Percentiles rank a stretch among this genome's conserved stretches.
Evolutionary conservation across 1,140 invertebrate species (phyloP).

Genomic region (Thalassaphorura encarpata): DNA sequence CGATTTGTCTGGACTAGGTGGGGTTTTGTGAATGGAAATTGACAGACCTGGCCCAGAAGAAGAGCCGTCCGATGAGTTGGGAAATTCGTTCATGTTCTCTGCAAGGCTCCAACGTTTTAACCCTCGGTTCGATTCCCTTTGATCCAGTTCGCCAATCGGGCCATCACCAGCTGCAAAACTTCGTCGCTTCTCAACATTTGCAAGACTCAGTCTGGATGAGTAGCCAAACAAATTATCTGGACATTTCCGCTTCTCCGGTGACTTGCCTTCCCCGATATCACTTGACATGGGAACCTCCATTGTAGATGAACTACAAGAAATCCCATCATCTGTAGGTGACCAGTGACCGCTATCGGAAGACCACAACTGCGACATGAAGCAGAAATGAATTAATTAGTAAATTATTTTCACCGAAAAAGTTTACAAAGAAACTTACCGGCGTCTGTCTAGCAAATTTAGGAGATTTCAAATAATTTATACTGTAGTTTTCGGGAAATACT

Average conservation of each 20-base stretch:
- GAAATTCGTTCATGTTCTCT: conserved; percentile 3
- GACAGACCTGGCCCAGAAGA: conserved; percentile 22
- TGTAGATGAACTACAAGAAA: conserved; percentile 18
- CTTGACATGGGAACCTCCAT: conserved; percentile 10
- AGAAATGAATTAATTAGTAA: neutral
- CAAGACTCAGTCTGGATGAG: neutral
- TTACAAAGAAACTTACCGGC: conserved; percentile 14
- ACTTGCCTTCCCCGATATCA: conserved; percentile 10
- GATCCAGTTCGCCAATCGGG: conserved; percentile 2
- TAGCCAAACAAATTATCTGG: conserved; percentile 2
- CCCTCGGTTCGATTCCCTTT: no score
- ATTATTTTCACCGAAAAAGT: neutral
- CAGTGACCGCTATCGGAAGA: conserved; percentile 29
- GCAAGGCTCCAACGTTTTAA: conserved; percentile 28
- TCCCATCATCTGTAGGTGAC: conserved; percentile 24
- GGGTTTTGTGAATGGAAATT: conserved; percentile 24
- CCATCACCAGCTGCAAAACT: conserved; percentile 16
- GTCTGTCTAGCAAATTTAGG: conserved; percentile 18
- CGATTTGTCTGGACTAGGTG: no score
- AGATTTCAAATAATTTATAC: conserved; percentile 16
- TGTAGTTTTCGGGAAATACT: conserved; percentile 23
- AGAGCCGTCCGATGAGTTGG: neutral
- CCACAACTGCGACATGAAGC: conserved; percentile 24
- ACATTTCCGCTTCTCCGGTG: conserved; percentile 24
- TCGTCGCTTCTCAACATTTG: conserved; percentile 19